Base-by-base conservation (phyloP, 2,888 invertebrate genomes). In the Dasypogon diadema region DNA sequence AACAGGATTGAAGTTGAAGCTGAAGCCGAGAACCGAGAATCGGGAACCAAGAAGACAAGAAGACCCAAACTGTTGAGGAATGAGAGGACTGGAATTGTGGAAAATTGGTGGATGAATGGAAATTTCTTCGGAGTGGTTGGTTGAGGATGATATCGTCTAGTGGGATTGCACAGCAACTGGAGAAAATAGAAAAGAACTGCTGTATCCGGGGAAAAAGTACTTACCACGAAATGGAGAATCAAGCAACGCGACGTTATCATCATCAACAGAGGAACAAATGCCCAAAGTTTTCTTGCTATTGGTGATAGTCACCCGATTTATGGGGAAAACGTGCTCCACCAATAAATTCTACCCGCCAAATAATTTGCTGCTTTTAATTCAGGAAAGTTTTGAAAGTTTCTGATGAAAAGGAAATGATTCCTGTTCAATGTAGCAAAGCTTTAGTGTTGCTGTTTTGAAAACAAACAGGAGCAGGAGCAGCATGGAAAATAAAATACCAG, bases 51-150 rank as follows among this genome's bases (percentile, higher is more conserved):
- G 46, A 5, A 37, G 5, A n/a, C n/a, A n/a, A 21, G 18, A 21
- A 3, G 51, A 55, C n/a, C 55, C 30, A 34, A 16, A 54, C 16
- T 21, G 21, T 4, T 5, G 24, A 1, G 37, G 70, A 54, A 30
- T 54, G 70, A 70, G 70, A 18, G 51, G 51, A 30, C 48, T 68
- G 51, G 51, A 68, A 70, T 30, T 54, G 70, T 68, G 68, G 51
- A 70, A 70, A 70, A 70, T 70, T 46, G 70, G 54, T 34, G 21
- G 70, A 54, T 70, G 70, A 70, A 70, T 54, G 21, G 54, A 65
- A 70, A 26, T 16, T 70, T 51, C 51, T 54, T 54, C 70, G 34
- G 30, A 70, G 54, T 54, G 54, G 37, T 34, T 54, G 12, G 21
- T 18, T 68, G 54, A 70, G 18, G 54, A 37, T 70, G 30, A 51